phyloP scores from a whole-genome alignment of 2,888 invertebrate species.

The Opisthograptis luteolata region DNA sequence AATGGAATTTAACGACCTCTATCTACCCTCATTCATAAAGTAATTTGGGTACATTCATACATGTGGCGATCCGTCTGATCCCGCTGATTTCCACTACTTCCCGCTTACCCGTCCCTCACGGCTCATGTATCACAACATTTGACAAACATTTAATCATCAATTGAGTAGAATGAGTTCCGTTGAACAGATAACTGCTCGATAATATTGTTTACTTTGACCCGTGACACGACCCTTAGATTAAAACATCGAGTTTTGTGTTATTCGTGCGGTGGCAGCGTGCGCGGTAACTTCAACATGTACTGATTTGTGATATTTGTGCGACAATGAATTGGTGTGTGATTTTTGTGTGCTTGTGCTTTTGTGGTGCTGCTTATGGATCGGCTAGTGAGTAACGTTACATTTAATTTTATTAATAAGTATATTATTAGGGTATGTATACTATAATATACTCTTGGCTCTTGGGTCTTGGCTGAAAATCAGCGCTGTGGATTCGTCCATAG shows the following conservation, averaged over 20 bases:
- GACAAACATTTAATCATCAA: constrained; percentile 30
- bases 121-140: constrained; percentile 35
- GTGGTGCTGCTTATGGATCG: constrained; percentile 59
- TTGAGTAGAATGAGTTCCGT: constrained; percentile 45
- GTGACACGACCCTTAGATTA: constrained; percentile 63
- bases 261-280: constrained; percentile 58
- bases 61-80: constrained; percentile 14
- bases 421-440: no score
- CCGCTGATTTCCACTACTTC: constrained; percentile 27
- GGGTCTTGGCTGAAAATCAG: no score
- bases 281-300: constrained; percentile 41
- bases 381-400: constrained; percentile 60
- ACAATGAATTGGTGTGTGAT: constrained; percentile 72
- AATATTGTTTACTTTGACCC: constrained; percentile 75
- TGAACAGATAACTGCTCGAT: constrained; percentile 65
- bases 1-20: constrained; percentile 6
- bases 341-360: constrained; percentile 69
- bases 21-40: constrained; percentile 18
- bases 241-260: constrained; percentile 47
- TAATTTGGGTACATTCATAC: constrained; percentile 1
- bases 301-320: constrained; percentile 58
- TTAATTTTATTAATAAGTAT: no score
- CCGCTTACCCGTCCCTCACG: constrained; percentile 29
- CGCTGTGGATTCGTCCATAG: no score
- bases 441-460: no score